Percentiles rank a stretch among this genome's conserved stretches.
phyloP scores from a whole-genome alignment of 1,140 invertebrate genomes.

The Cyclina sinensis region DNA sequence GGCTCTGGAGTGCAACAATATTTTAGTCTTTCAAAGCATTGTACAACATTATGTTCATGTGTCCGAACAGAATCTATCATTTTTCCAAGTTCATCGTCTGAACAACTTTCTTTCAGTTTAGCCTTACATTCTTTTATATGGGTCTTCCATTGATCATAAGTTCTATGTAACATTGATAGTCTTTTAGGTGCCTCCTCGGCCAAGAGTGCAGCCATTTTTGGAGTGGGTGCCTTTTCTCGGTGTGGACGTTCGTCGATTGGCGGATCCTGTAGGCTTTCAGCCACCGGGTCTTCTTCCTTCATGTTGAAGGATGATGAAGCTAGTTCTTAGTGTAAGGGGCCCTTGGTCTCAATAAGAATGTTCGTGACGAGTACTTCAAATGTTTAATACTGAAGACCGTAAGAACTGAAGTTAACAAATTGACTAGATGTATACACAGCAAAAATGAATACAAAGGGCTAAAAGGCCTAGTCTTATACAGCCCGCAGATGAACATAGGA shows the following conservation, averaged over 20 bases:
- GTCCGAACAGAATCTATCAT: constrained; percentile 9
- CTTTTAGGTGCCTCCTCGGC: background rate
- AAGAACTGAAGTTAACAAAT: too few relatives aligned
- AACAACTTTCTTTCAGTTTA: constrained; percentile 1
- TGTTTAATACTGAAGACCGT: too few relatives aligned
- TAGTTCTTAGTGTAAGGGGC: constrained; percentile 50
- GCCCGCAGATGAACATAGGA: too few relatives aligned
- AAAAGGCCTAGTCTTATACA: too few relatives aligned
- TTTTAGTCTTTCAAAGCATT: constrained; percentile 38
- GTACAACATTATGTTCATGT: background rate
- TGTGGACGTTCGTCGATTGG: constrained; percentile 25
- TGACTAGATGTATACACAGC: too few relatives aligned
- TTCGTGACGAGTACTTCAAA: too few relatives aligned
- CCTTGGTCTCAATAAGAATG: background rate
- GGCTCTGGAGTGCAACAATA: constrained; percentile 10
- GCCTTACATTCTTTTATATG: constrained; percentile 7
- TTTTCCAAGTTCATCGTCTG: constrained; percentile 12
- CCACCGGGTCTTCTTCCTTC: background rate
- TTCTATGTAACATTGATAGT: background rate
- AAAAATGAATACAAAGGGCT: too few relatives aligned
- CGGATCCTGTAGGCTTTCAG: too few relatives aligned
- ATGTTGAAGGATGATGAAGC: background rate
- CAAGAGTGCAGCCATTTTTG: constrained; percentile 23
- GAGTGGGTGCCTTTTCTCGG: background rate
- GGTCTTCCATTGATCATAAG: constrained; percentile 23